A percentile compares a stretch with the other conserved stretches of the same genome.
Conservation (phyloP, 2,888 invertebrate species). For the Mesorhabditis sp. region DNA sequence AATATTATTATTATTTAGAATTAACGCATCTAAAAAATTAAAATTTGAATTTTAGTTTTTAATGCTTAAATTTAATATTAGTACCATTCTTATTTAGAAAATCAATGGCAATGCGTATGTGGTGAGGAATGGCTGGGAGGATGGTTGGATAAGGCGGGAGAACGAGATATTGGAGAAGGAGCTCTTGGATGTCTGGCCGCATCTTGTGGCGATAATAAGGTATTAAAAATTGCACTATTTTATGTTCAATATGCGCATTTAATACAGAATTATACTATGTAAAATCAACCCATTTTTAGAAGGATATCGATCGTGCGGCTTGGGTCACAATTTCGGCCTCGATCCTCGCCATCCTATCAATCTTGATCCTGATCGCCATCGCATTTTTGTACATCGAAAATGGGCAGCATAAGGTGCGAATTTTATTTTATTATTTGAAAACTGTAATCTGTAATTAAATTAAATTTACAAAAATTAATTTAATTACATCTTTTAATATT, state of each 20-base stretch:
- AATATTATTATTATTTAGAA: no score
- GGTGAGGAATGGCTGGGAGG: slow-evolving; percentile 51
- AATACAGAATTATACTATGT: background rate
- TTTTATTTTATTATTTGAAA: slow-evolving; percentile 5
- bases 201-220: slow-evolving; percentile 17
- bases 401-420: slow-evolving; percentile 19
- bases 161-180: slow-evolving; percentile 36
- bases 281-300: slow-evolving; percentile 16
- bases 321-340: slow-evolving; percentile 54
- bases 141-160: slow-evolving; percentile 44
- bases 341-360: slow-evolving; percentile 44
- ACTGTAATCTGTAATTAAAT: background rate
- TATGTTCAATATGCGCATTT: background rate
- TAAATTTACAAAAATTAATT: slow-evolving; percentile 6
- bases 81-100: slow-evolving; percentile 32
- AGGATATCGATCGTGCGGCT: slow-evolving; percentile 17
- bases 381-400: slow-evolving; percentile 51
- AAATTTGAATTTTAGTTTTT: background rate
- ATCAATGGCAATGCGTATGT: slow-evolving; percentile 53
- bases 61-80: background rate
- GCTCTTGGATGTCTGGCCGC: slow-evolving; percentile 32
- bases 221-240: background rate
- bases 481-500: background rate
- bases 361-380: slow-evolving; percentile 46
- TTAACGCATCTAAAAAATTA: no score